These are phyloP conservation scores for Caenorhabditis becei DNA, from an alignment of 2,888 invertebrate species.

Conservation along the genomic window DNA sequence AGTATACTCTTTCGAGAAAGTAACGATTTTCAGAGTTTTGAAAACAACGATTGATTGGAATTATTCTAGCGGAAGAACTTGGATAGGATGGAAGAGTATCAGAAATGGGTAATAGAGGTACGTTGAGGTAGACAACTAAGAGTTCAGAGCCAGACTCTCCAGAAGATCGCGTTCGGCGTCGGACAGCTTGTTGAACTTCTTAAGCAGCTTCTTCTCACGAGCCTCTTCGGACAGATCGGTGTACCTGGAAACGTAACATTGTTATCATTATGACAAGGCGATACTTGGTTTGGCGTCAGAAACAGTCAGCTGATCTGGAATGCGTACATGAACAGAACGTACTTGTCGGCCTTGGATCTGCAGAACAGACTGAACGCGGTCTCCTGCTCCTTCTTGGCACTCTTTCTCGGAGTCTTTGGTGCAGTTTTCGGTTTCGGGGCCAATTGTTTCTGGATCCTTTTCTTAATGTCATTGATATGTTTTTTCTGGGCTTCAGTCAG, in stretches of 20 bases:
- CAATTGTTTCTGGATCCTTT: not conserved
- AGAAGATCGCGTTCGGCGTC: constrained; percentile 14
- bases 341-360: constrained; percentile 45
- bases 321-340: not conserved
- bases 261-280: not conserved
- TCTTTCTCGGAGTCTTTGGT: constrained; percentile 12
- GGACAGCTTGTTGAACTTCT: constrained; percentile 40
- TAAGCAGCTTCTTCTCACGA: constrained; percentile 34
- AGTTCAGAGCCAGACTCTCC: constrained; percentile 22
- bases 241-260: constrained; percentile 17
- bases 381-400: constrained; percentile 20
- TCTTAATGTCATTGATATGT: constrained; percentile 5
- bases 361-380: constrained; percentile 44
- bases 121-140: not conserved
- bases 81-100: constrained; percentile 16
- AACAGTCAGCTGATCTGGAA: not conserved
- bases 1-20: not conserved
- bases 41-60: constrained; percentile 8
- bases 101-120: not conserved
- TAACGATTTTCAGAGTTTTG: not conserved
- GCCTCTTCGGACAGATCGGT: constrained; percentile 44
- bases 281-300: not conserved
- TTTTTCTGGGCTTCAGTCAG: constrained; percentile 28
- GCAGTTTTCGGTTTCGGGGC: constrained; percentile 19
- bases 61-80: not conserved